Evolutionary conservation across 2,888 invertebrate genomes (phyloP).

Genomic region (Malthinus seriepunctatus): DNA sequence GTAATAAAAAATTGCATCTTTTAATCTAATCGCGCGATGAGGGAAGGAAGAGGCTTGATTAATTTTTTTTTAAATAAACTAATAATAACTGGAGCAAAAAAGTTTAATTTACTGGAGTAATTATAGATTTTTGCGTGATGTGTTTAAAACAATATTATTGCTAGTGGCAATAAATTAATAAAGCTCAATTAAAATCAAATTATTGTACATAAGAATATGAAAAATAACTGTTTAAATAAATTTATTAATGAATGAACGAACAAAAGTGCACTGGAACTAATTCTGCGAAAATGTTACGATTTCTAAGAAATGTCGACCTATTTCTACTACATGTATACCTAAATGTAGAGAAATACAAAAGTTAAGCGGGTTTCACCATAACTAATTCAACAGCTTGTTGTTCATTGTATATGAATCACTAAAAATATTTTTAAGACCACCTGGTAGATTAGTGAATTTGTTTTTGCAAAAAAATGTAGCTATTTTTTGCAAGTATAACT

Average conservation of each 20-base stretch:
- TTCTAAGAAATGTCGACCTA: background rate
- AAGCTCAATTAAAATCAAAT: too few species aligned
- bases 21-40: background rate
- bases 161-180: too few species aligned
- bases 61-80: background rate
- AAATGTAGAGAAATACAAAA: background rate
- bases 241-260: background rate
- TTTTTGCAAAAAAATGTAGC: too few species aligned
- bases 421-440: constrained; percentile 17
- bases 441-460: constrained; percentile 7
- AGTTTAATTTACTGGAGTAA: constrained; percentile 22
- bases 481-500: too few species aligned
- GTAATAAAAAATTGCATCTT: background rate
- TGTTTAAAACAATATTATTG: too few species aligned
- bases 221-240: too few species aligned
- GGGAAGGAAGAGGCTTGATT: too few species aligned
- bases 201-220: too few species aligned
- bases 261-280: background rate
- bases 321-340: background rate
- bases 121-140: constrained; percentile 11
- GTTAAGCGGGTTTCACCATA: constrained; percentile 16
- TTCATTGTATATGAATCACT: constrained; percentile 14
- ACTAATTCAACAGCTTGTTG: constrained; percentile 17
- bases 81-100: constrained; percentile 17
- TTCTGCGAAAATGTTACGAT: background rate